Percentiles rank a stretch among this genome's conserved stretches.
Evolutionary conservation across 2,888 invertebrate genomes (phyloP).

Genomic region (Athetis lepigone): DNA sequence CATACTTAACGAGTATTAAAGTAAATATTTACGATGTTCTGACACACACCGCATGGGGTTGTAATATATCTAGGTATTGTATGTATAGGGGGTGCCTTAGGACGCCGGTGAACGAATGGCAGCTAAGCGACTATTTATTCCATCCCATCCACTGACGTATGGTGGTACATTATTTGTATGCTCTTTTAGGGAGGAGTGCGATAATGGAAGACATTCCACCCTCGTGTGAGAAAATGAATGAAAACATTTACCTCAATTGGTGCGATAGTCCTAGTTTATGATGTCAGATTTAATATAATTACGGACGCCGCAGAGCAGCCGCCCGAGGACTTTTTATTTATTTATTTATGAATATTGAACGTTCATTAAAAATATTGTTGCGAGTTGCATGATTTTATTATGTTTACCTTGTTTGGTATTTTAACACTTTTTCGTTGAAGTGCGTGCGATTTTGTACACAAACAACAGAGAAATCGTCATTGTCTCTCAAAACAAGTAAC

Average conservation of each 20-base stretch:
- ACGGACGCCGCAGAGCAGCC: too few species aligned
- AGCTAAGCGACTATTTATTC: conserved; percentile 32
- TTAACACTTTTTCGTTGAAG: too few species aligned
- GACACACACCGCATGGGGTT: conserved; percentile 16
- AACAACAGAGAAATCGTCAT: neutral
- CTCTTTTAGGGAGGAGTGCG: conserved; percentile 24
- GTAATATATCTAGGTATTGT: neutral
- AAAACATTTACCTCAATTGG: conserved; percentile 20
- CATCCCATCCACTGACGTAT: conserved; percentile 17
- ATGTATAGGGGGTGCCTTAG: neutral
- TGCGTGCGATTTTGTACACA: neutral
- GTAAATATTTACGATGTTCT: conserved; percentile 53
- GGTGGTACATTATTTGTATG: conserved; percentile 29
- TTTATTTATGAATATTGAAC: too few species aligned
- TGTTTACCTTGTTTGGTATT: too few species aligned
- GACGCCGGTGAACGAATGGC: conserved; percentile 1
- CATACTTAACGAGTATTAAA: conserved; percentile 38
- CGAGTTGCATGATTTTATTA: too few species aligned
- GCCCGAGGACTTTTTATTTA: too few species aligned
- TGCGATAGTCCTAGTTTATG: conserved; percentile 7
- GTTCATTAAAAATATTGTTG: too few species aligned
- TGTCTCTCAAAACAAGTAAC: too few species aligned
- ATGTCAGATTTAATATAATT: conserved; percentile 17
- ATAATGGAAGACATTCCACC: conserved; percentile 15
- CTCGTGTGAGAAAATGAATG: conserved; percentile 13